Base-by-base conservation (phyloP, 2,888 invertebrate species). In the Artemia sinica region DNA sequence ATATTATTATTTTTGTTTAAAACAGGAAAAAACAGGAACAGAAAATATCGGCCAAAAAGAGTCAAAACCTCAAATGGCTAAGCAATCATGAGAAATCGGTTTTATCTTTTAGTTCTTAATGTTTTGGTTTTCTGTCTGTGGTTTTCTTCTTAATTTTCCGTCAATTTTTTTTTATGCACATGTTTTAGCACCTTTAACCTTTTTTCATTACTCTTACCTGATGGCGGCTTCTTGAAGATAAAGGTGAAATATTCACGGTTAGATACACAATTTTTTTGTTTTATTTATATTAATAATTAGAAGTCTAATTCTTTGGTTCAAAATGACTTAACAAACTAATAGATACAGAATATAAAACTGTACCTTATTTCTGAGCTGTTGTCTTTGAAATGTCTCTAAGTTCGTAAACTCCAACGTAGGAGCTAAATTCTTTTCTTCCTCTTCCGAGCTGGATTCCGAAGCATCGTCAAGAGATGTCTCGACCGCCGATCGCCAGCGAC, bases 311-410 rank as follows among this genome's bases (percentile, higher is more conserved):
- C 3, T 41, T 1, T 6, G 41, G 41, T 41, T 41, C 41, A 41
- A 41, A 41, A 41, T 41, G 41, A 41, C 41, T 41, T 3, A 4
- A 41, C 41, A 41, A 41, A 41, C 41, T 41, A 41, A 41, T 41
- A 41, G 41, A 41, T 41, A 41, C 41, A 0, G 0, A 41, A 41
- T 41, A 41, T 41, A 41, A 41, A 9, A 58, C 8, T 10, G 73
- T 77, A 91, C 91, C 85, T 92, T 92, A 79, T 92, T 91, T 73
- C 90, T 82, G 51, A 92, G 83, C 76, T 92, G 91, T 13, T 90
- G 89, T 77, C 91, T 91, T 78, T 93, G 92, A 78, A 92, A 91
- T 72, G 88, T 90, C 79, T 92, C 92, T 73, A 92, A 81, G 77
- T 92, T 89, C 71, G 86, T 83, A 76, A 88, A 91, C 78, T 89